Base-by-base conservation (phyloP, 2,113 vertebrate genomes). In the Tylochromis polylepis region DNA sequence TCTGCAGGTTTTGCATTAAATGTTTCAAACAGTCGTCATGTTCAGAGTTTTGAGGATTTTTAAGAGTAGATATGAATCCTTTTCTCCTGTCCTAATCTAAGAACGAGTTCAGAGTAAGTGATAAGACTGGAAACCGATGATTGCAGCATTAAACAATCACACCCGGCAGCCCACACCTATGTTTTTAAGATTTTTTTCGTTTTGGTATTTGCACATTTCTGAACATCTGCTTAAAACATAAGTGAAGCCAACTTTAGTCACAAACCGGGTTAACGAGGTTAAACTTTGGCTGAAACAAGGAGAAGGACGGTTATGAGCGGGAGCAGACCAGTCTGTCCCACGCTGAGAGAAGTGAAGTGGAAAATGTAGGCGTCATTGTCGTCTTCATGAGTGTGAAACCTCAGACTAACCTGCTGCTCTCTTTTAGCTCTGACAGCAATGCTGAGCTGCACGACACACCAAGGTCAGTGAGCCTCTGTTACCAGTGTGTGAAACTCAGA, bases 1-100 rank as follows among this genome's bases (percentile, higher is more conserved):
- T 67, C 1, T 67, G 6, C 36, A 41, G 11, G 0, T 0, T 38
- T 41, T 14, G 34, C 0, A 0, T 8, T 41, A 67, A 41, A 67
- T 67, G n/a, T 41, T 67, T 0, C 15, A 67, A 67, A 67, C 20
- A 38, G 0, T 38, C 0, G 11, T 3, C 0, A 0, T 22, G 60
- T n/a, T 65, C 34, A 65, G 60, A 65, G 34, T 65, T 67, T 41
- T 41, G 3, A 9, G 11, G 34, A 67, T 67, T 41, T 65, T 65
- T 12, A 5, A 65, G 60, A 65, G 18, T 41, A 22, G 62, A 38
- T 41, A 0, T 3, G 11, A 67, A 41, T 41, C 62, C 0, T 36
- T 9, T 41, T 65, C 11, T 65, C 60, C 34, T 9, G 60, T 4
- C 31, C 60, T 65, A 36, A 22, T 67, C 62, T 41, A 1, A 67